phyloP scores from a whole-genome alignment of 2,113 vertebrate species.

The Malurus melanocephalus region DNA sequence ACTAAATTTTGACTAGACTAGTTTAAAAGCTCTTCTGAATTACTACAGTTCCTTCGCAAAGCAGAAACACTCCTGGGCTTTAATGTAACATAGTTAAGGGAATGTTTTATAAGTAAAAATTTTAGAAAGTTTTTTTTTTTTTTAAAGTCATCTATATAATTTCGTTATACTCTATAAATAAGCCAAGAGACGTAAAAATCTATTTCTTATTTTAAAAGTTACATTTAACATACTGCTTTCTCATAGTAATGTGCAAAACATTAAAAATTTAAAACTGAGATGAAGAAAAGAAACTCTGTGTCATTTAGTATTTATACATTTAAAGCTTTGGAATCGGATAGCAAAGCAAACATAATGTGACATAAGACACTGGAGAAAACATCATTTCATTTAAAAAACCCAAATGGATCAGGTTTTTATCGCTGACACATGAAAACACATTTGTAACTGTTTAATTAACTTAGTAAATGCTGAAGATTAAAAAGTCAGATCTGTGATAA shows the following conservation, averaged over 20 bases:
- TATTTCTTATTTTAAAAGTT: background rate
- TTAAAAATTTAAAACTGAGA: background rate
- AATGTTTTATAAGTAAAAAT: background rate
- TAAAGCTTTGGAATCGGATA: background rate
- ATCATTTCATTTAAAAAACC: background rate
- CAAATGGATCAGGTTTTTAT: background rate
- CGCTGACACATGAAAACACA: background rate
- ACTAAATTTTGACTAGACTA: background rate
- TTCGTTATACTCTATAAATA: background rate
- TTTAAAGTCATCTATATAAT: background rate
- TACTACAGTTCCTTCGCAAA: background rate
- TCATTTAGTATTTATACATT: background rate
- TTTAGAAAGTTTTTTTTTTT: background rate
- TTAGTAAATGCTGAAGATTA: background rate
- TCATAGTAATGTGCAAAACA: background rate
- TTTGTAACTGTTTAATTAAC: background rate
- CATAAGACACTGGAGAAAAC: background rate
- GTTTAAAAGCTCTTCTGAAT: background rate
- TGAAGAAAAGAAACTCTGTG: background rate
- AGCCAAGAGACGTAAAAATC: background rate
- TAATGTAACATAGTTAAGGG: background rate
- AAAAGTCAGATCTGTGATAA: background rate
- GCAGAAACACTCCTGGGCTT: background rate
- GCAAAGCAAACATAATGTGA: background rate
- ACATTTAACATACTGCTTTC: background rate